These are phyloP conservation scores for Pachliopta kotzebuea DNA, from an alignment of 2,888 invertebrate genomes.

Conservation along the genomic window DNA sequence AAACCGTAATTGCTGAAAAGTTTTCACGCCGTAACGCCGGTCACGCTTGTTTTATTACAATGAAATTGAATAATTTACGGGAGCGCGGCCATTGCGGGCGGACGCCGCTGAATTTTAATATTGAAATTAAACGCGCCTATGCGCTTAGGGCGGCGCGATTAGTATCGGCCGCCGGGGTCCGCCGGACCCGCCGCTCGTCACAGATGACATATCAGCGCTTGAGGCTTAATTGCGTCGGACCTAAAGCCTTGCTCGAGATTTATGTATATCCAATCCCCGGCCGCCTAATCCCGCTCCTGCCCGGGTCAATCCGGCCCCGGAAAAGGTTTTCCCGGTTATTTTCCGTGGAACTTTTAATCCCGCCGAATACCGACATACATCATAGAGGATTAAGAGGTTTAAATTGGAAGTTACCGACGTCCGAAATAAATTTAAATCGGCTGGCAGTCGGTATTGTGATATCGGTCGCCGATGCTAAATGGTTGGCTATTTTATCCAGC, in stretches of 20 bases:
- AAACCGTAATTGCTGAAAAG: slow-evolving; percentile 79
- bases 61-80: slow-evolving; percentile 80
- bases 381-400: slow-evolving; percentile 81
- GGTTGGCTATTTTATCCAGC: slow-evolving; percentile 70
- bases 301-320: slow-evolving; percentile 79
- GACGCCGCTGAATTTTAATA: slow-evolving; percentile 76
- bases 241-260: slow-evolving; percentile 75
- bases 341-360: slow-evolving; percentile 81
- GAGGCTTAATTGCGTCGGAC: slow-evolving; percentile 76
- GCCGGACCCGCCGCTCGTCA: slow-evolving; percentile 54
- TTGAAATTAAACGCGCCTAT: slow-evolving; percentile 62
- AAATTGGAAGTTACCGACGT: slow-evolving; percentile 81
- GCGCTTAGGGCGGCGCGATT: slow-evolving; percentile 52
- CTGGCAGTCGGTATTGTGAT: slow-evolving; percentile 79
- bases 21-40: slow-evolving; percentile 75
- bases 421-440: slow-evolving; percentile 81
- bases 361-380: slow-evolving; percentile 80
- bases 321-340: slow-evolving; percentile 81
- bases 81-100: slow-evolving; percentile 66
- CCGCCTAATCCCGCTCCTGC: slow-evolving; percentile 74
- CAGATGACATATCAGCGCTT: slow-evolving; percentile 71
- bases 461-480: slow-evolving; percentile 74
- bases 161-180: slow-evolving; percentile 43
- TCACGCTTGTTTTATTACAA: slow-evolving; percentile 81
- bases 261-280: slow-evolving; percentile 79